Evolutionary conservation across 1,140 invertebrate genomes (phyloP), one percentile per base, ranked within the genome.

Genomic region (Coptotermes formosanus): DNA sequence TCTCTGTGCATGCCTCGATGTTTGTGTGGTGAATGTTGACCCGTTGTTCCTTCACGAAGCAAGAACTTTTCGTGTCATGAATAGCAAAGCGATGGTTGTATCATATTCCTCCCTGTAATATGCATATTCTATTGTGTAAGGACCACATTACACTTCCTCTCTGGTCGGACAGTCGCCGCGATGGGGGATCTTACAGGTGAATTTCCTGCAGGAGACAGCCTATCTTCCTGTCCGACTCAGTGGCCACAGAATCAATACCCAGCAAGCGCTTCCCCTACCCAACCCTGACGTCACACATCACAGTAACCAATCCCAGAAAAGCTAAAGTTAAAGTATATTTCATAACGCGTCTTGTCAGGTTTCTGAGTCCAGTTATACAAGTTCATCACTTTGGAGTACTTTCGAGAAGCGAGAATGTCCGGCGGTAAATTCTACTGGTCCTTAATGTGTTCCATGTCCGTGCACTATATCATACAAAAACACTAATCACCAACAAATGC

Each of bases 201-300:
- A 55, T 55, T 55, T 55, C 52, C 52, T 55, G 52, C 6, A 75
- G 64, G 64, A 75, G 64, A 75, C 64, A 75, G 64, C 64, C n/a
- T 8, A 75, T 75, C 64, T 75, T 75, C 64, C 64, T 75, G 64
- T 75, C 64, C 64, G 64, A 75, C 64, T n/a, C 64, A n/a, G 64
- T 75, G n/a, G 64, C 64, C 64, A 30, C 25, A 30, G 64, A 75
- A 75, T 75, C 64, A 75, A 75, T 75, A 75, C 64, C n/a, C 14
- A 30, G 64, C 64, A 30, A 75, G 64, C 25, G 64, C 25, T 75
- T 55, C 52, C 52, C 52, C 52, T 55, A 55, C 52, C 19, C 52
- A 55, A 48, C 52, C 52, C 64, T 75, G 64, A 75, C 64, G 64
- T 75, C 64, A 75, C 64, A 75, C 64, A 75, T 75, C 64, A 75